phyloP scores from a whole-genome alignment of 2,888 invertebrate species.

The Heliconius charithonia region DNA sequence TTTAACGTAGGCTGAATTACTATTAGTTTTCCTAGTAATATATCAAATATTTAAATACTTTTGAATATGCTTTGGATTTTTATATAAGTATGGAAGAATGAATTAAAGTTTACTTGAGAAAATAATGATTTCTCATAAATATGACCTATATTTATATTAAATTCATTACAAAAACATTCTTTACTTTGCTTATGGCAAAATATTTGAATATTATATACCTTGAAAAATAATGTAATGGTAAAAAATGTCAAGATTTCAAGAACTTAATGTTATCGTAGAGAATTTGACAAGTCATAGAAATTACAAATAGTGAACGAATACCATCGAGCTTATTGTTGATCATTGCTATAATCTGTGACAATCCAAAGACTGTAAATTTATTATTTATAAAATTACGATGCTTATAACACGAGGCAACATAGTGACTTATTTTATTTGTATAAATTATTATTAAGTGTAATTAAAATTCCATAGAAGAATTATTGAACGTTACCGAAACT shows the following conservation, averaged over 20 bases:
- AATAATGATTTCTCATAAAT: no score
- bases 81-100: no score
- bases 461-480: no score
- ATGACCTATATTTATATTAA: background rate
- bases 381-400: background rate
- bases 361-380: background rate
- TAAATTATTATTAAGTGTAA: no score
- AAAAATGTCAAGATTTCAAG: background rate
- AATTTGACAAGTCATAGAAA: conserved; percentile 12
- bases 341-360: background rate
- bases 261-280: background rate
- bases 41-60: background rate
- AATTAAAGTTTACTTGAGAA: no score
- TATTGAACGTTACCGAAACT: no score
- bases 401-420: no score
- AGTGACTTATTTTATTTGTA: no score
- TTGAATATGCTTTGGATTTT: background rate
- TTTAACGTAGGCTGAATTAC: background rate
- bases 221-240: background rate
- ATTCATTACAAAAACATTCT: no score
- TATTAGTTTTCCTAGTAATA: background rate
- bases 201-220: background rate
- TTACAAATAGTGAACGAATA: no score
- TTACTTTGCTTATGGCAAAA: background rate
- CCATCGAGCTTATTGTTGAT: background rate